phyloP scores from a whole-genome alignment of 2,797 vertebrate genomes.

The Gobionotothen gibberifrons region DNA sequence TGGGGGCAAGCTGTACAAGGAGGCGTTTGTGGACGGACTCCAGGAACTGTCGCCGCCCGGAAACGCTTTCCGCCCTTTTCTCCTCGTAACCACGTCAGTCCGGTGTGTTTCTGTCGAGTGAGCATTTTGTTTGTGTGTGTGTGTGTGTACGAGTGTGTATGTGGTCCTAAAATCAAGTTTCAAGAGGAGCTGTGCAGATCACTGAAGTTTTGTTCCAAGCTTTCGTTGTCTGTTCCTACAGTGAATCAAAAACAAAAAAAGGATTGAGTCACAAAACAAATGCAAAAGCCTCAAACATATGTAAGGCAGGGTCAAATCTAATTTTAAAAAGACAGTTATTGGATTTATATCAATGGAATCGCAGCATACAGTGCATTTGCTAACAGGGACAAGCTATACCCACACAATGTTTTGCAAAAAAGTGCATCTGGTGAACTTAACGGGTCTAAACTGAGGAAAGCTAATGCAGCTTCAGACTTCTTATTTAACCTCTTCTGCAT shows the following conservation, averaged over 20 bases:
- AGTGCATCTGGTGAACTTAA: not conserved
- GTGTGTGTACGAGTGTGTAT: conserved; percentile 48
- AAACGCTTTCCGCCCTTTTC: conserved; percentile 77
- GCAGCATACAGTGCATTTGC: not conserved
- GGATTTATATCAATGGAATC: not conserved
- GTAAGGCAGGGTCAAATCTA: not conserved
- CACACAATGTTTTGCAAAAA: no score
- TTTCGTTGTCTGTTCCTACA: conserved; percentile 98
- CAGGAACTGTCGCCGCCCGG: conserved; percentile 84
- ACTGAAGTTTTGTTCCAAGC: conserved; percentile 98
- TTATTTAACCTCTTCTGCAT: not conserved
- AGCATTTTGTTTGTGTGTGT: conserved; percentile 39
- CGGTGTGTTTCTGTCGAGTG: conserved; percentile 77
- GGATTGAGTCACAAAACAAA: not conserved
- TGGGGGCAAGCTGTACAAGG: conserved; percentile 86
- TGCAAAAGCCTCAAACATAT: not conserved
- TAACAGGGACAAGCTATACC: not conserved
- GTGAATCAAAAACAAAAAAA: conserved; percentile 1
- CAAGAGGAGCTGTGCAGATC: conserved; percentile 77
- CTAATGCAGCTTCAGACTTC: not conserved
- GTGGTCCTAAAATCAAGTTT: conserved; percentile 71
- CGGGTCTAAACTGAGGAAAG: not conserved
- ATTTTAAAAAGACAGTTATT: not conserved
- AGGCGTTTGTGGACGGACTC: conserved; percentile 81
- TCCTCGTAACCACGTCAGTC: conserved; percentile 76